Base-by-base conservation (phyloP, 1,140 invertebrate species). In the Pentalonia nigronervosa region DNA sequence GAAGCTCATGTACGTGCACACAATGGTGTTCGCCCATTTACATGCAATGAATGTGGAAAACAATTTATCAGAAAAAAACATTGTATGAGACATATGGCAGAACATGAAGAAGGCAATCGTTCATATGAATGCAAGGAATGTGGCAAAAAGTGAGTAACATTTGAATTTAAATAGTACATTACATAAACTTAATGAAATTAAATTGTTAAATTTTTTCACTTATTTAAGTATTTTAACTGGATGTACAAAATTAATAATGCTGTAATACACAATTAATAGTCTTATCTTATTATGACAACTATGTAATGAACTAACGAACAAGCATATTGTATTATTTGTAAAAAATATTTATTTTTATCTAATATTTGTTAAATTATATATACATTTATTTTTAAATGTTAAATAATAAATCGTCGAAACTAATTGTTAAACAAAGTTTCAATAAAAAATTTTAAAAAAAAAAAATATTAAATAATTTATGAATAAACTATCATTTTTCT, bases 21-120 rank as follows among this genome's bases (percentile, higher is more conserved):
- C 95, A 97, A 97, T 94, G 97, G 97, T 92, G 96, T 98, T 67
- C 96, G 97, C 93, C 97, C 97, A 4, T 99, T 98, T 95, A 98
- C 97, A 3, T 99, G 98, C 95, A 99, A 99, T 94, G 97, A 98
- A 95, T 99, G 98, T 95, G 98, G 98, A 48, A 98, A 98, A 87
- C 97, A 98, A 94, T 99, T 99, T 95, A 98, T 98, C 91, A 96
- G 98, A 41, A 98, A 98, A 95, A 98, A 98, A 95, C 99, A 99
- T 95, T 98, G 98, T 94, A 96, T 98, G 94, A 96, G 98, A 83
- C 98, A 99, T 95, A 97, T 98, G 11, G 96, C 98, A 76, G 98
- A 99, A 94, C 98, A 99, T 95, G 98, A 98, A 93, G 97, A 97
- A 92, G 97, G 97, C 93, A 99, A 99, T 95, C 86, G 93, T 45